Base-by-base conservation (phyloP, 2,113 vertebrate species). In the Albula glossodonta region DNA sequence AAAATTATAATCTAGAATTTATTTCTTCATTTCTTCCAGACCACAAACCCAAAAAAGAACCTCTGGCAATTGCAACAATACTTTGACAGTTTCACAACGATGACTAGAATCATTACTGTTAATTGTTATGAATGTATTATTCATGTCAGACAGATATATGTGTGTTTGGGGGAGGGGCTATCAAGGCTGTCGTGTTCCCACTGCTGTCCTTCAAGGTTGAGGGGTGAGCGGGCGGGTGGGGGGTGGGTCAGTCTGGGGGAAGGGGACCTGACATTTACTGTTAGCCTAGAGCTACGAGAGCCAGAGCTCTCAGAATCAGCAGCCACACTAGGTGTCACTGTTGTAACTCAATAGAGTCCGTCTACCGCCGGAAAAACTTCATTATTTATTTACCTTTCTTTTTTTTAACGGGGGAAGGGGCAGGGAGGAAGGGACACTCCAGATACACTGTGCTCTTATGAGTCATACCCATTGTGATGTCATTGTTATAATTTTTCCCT, bases 241-340 rank as follows among this genome's bases (percentile, higher is more conserved):
- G 31, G 31, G 31, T 41, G 31, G 66, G 31, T 51, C 63, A 17
- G 19, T 70, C 19, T 70, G 19, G n/a, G 63, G 63, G 17, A 25
- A 31, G 1, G 31, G 15, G 74, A 12, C 41, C 41, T 80, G 9
- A 78, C 70, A 19, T 51, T 12, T 9, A 52, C 19, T 11, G 31
- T 41, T 25, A 52, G 74, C 51, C 81, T n/a, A 52, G 50, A 49
- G 49, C 80, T 10, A 7, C 25, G 2, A 86, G 80, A 52, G 17
- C 9, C 51, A 51, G 22, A 3, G 50, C 15, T 57, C 90, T 84
- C 25, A 52, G 17, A 85, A 85, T 78, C 86, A 50, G 85, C 70
- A 92, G 90, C 88, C 91, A 87, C 95, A 95, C 94, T 96, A 96
- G 95, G 94, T 94, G 95, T 95, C 95, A 95, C 93, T 96, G 94